Evolutionary conservation across 2,888 invertebrate species (phyloP), one percentile per base, ranked within the genome.

Genomic region (Actias luna): DNA sequence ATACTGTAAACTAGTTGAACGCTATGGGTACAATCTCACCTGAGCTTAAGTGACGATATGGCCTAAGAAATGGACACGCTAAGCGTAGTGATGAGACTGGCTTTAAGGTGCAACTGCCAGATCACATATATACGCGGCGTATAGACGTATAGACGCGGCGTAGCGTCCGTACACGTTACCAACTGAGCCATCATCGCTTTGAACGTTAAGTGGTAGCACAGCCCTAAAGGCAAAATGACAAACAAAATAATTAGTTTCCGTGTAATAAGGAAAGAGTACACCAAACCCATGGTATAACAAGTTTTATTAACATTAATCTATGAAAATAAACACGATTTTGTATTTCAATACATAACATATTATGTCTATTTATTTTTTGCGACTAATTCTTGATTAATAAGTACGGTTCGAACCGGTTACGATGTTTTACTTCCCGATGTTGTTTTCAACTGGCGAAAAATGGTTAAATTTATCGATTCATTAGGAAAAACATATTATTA

Each of bases 401-500:
- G 22, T 25, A 8, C 46, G 46, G 46, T 22, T 22, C 22, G 12
- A 50, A 50, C 46, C 25, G 46, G 46, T 25, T 50, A 25, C 25
- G 5, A 12, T 50, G 46, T 10, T 42, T 5, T 42, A 22, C 25
- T 50, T 25, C 46, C 46, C 22, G 25, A 50, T 25, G 22, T 50
- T 50, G 46, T 50, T 50, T 50, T 50, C 25, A 50, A 50, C 22
- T 50, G 22, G 46, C 46, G 25, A 50, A 50, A 50, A 50, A n/a
- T n/a, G 8, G 46, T 50, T 50, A 50, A 50, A 50, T 25, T 50
- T 50, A 50, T 50, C 22, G 12, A 50, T 50, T 50, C 46, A 25
- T 25, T 50, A 4, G 22, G 46, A 50, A 50, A 25, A 50, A 50
- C 25, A 25, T 22, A 50, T 50, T 14, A 50, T 25, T 25, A 25